These are phyloP conservation scores for Hyalella azteca DNA, from an alignment of 2,888 invertebrate species.

Conservation along the genomic window DNA sequence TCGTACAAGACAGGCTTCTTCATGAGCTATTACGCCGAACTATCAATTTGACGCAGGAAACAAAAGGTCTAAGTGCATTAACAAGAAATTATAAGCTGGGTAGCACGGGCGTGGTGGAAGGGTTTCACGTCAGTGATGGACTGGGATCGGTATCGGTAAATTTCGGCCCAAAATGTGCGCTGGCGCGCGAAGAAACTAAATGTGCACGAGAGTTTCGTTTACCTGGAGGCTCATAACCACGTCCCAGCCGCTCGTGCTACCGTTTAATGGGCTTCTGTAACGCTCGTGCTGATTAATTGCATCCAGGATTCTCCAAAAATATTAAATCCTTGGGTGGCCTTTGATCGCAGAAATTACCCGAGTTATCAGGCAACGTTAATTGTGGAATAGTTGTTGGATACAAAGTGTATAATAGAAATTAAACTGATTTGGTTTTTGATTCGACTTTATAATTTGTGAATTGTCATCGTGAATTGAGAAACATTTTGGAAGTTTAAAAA, in stretches of 20 bases:
- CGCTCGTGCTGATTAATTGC: neutral
- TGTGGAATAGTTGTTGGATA: neutral
- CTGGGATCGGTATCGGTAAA: neutral
- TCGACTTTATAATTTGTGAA: too few relatives aligned
- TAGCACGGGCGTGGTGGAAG: neutral
- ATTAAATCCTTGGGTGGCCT: slow-evolving; percentile 1
- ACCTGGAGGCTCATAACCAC: too few relatives aligned
- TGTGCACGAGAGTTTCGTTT: slow-evolving; percentile 1
- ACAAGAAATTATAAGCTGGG: neutral
- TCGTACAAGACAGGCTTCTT: slow-evolving; percentile 3
- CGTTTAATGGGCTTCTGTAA: slow-evolving; percentile 14
- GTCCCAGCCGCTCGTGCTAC: slow-evolving; percentile 4
- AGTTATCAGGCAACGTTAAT: too few relatives aligned
- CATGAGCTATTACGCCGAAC: slow-evolving; percentile 22
- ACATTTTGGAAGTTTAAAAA: too few relatives aligned
- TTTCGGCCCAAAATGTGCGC: neutral
- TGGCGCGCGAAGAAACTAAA: neutral
- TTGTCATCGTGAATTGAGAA: too few relatives aligned
- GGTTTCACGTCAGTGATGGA: neutral
- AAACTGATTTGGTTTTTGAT: too few relatives aligned
- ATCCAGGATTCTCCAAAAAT: neutral
- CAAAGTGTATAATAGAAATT: neutral
- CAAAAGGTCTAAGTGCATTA: slow-evolving; percentile 33
- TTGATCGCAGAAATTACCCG: too few relatives aligned
- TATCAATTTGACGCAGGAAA: slow-evolving; percentile 34